Evolutionary conservation across 2,888 invertebrate species (phyloP).

Genomic region (Nectonema munidae): DNA sequence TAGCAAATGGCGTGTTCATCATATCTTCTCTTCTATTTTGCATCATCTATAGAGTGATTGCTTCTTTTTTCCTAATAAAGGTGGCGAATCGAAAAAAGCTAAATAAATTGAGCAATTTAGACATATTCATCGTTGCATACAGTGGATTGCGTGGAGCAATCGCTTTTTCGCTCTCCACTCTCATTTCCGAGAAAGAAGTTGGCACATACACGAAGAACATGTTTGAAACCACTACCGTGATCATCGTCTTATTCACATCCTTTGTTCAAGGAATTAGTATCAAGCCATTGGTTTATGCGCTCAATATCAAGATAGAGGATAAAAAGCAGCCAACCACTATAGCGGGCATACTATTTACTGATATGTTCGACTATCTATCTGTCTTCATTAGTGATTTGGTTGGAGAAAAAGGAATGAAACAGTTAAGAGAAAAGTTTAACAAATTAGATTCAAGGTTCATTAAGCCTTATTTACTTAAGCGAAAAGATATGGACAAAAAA

Average conservation of each 20-base stretch:
- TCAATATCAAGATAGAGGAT: too few species aligned
- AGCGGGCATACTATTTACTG: too few species aligned
- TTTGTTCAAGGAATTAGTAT: conserved; percentile 81
- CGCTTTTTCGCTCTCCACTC: conserved; percentile 64
- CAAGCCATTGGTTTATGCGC: too few species aligned
- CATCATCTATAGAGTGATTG: conserved; percentile 53
- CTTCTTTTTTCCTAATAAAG: conserved; percentile 48
- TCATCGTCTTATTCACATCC: conserved; percentile 90
- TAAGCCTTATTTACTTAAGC: too few species aligned
- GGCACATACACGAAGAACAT: conserved; percentile 42
- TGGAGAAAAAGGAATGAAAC: too few species aligned
- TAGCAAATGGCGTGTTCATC: conserved; percentile 84
- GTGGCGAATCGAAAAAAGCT: conserved; percentile 60
- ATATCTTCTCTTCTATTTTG: conserved; percentile 64
- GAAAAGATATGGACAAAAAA: too few species aligned
- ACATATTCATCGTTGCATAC: conserved; percentile 85
- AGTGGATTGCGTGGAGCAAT: conserved; percentile 82
- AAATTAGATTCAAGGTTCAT: too few species aligned
- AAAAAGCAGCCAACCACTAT: too few species aligned
- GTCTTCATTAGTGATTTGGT: too few species aligned
- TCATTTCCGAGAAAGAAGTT: conserved; percentile 48
- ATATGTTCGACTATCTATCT: too few species aligned
- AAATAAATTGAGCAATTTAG: conserved; percentile 52
- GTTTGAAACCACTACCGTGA: conserved; percentile 83
- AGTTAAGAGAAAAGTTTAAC: too few species aligned